A percentile compares a stretch with the other conserved stretches of the same genome.
Conservation (phyloP, 1,140 invertebrate species). For the Drosophila sucinea region DNA sequence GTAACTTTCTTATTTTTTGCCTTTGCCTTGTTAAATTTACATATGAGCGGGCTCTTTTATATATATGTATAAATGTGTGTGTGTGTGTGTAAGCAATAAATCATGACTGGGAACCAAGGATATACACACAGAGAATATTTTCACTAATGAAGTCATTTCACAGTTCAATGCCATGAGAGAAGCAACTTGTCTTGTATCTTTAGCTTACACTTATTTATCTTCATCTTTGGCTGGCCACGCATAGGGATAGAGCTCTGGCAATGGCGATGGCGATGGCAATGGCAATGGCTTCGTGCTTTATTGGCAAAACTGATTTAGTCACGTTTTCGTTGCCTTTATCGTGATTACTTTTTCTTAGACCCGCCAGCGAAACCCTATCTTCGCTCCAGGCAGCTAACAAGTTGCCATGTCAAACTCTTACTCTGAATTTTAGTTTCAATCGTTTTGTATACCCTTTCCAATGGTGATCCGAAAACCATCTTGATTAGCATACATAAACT, state of each 20-base stretch:
- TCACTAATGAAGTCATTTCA: constrained; percentile 81
- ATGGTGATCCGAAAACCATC: too few relatives aligned
- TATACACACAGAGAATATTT: constrained; percentile 64
- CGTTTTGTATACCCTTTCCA: not conserved
- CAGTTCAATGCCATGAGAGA: constrained; percentile 67
- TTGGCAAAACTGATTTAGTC: constrained; percentile 79
- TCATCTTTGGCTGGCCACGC: constrained; percentile 67
- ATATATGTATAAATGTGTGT: constrained; percentile 8
- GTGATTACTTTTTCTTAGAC: constrained; percentile 52
- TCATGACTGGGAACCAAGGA: constrained; percentile 40
- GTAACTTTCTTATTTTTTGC: constrained; percentile 52
- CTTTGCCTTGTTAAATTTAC: constrained; percentile 70
- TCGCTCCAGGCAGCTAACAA: constrained; percentile 35
- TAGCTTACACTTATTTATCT: constrained; percentile 47
- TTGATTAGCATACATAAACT: too few relatives aligned
- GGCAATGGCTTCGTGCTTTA: constrained; percentile 66
- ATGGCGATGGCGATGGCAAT: constrained; percentile 1
- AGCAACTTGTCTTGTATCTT: constrained; percentile 47
- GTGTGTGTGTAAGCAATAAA: constrained; percentile 54
- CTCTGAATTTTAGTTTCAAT: constrained; percentile 4
- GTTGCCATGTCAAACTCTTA: constrained; percentile 37
- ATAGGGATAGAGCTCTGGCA: constrained; percentile 20
- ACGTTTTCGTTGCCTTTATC: constrained; percentile 67
- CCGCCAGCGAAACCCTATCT: not conserved
- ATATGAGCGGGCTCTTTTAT: constrained; percentile 34